Conservation (phyloP, 2,797 vertebrate species). For the Neosalanx taihuensis region DNA sequence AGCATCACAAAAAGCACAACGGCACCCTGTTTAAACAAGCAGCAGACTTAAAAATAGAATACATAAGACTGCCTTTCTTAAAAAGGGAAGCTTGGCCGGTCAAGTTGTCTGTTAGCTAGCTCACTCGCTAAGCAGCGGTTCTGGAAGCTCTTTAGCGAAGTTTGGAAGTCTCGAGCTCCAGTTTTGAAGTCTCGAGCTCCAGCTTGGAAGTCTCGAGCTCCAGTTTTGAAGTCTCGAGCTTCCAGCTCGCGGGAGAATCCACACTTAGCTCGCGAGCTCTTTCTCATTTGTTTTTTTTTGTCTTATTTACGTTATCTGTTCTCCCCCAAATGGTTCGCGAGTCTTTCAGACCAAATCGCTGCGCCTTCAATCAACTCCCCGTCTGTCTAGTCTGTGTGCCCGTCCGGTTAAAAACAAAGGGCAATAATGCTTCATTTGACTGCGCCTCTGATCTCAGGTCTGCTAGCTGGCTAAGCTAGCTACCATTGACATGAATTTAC, state of each 20-base stretch:
- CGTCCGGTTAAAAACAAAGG: constrained; percentile 75
- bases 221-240: constrained; percentile 65
- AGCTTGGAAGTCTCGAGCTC: too few species aligned
- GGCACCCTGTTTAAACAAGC: not conserved
- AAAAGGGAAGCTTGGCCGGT: not conserved
- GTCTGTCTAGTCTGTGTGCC: constrained; percentile 47
- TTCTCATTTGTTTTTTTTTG: constrained; percentile 31
- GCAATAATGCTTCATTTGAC: constrained; percentile 77
- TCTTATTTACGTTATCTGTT: constrained; percentile 21
- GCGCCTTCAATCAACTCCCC: constrained; percentile 17
- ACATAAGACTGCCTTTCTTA: not conserved
- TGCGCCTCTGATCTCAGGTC: constrained; percentile 64
- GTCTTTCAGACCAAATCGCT: not conserved
- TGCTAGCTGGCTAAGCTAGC: constrained; percentile 50
- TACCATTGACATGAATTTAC: constrained; percentile 73
- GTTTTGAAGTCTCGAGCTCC: too few species aligned
- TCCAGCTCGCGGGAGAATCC: constrained; percentile 68
- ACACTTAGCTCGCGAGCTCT: constrained; percentile 57
- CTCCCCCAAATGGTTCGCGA: not conserved
- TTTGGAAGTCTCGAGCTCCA: constrained; percentile 64
- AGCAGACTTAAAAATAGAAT: not conserved
- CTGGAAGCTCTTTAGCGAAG: constrained; percentile 68
- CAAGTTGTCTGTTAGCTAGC: constrained; percentile 21
- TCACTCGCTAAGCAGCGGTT: constrained; percentile 33
- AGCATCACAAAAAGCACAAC: constrained; percentile 58